Conservation (phyloP, 2,797 vertebrate species). For the Acrossocheilus wenchowensis region DNA sequence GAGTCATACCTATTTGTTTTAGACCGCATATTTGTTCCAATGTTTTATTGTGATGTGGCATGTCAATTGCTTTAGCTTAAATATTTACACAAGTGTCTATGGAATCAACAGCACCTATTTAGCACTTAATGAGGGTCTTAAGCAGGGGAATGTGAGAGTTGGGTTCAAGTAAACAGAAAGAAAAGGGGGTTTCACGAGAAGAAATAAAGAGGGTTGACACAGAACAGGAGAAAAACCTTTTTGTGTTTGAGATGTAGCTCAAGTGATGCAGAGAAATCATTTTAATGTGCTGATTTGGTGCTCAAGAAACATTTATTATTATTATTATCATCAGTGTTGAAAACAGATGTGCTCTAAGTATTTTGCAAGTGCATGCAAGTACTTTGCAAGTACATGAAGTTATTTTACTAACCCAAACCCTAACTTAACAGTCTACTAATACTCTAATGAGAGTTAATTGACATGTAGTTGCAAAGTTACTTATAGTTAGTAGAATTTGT, state of each 20-base stretch:
- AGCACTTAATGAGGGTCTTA: conserved; percentile 50
- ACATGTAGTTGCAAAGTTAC: not conserved
- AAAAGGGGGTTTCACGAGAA: not conserved
- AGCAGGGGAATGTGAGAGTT: conserved; percentile 49
- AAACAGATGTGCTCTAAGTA: not conserved
- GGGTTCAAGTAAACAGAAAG: conserved; percentile 28
- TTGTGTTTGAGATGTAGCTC: conserved; percentile 1
- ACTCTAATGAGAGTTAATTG: not conserved
- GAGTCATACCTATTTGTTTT: conserved; percentile 53
- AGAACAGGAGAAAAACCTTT: not conserved
- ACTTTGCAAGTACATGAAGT: not conserved
- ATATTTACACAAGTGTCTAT: conserved; percentile 55
- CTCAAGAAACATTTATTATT: not conserved
- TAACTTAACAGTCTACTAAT: not conserved
- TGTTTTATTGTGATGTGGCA: conserved; percentile 39
- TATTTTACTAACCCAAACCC: not conserved
- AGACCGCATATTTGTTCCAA: conserved; percentile 23
- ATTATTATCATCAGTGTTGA: not conserved
- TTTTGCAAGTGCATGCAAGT: no score
- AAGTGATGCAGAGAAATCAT: not conserved
- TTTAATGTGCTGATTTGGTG: not conserved
- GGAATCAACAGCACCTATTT: conserved; percentile 27
- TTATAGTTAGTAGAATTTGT: not conserved
- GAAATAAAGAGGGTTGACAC: not conserved
- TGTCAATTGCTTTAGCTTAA: conserved; percentile 65